phyloP scores from a whole-genome alignment of 2,797 vertebrate genomes.

The Petrocephalus sullivani region DNA sequence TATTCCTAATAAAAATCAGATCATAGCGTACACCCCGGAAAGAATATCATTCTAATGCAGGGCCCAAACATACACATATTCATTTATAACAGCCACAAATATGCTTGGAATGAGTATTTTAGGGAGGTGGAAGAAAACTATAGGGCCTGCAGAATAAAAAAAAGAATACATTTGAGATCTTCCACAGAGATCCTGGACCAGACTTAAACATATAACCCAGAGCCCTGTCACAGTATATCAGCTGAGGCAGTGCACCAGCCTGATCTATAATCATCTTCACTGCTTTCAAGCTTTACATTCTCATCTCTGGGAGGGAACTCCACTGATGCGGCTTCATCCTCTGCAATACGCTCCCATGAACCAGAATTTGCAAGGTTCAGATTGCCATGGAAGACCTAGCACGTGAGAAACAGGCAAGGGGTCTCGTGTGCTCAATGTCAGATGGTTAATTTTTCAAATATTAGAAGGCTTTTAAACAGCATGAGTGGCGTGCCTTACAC shows the following conservation, averaged over 20 bases:
- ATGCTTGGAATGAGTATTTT: not conserved
- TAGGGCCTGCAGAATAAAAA: not conserved
- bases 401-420: not conserved
- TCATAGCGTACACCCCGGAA: not conserved
- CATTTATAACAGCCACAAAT: not conserved
- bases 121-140: not conserved
- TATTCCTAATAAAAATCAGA: not conserved
- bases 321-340: not conserved
- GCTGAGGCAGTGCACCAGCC: not conserved
- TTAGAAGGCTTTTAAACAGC: not conserved
- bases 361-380: not conserved
- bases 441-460: not conserved
- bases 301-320: not conserved
- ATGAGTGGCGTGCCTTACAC: not conserved
- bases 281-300: not conserved
- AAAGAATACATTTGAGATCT: not conserved
- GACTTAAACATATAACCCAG: not conserved
- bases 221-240: not conserved
- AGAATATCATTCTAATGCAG: not conserved
- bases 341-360: not conserved
- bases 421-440: not conserved
- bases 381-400: not conserved
- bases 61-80: not conserved
- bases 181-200: not conserved
- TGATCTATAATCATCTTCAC: not conserved